These are phyloP conservation scores for Drosophila macrospina DNA, from an alignment of 2,888 invertebrate species.

Conservation along the genomic window DNA sequence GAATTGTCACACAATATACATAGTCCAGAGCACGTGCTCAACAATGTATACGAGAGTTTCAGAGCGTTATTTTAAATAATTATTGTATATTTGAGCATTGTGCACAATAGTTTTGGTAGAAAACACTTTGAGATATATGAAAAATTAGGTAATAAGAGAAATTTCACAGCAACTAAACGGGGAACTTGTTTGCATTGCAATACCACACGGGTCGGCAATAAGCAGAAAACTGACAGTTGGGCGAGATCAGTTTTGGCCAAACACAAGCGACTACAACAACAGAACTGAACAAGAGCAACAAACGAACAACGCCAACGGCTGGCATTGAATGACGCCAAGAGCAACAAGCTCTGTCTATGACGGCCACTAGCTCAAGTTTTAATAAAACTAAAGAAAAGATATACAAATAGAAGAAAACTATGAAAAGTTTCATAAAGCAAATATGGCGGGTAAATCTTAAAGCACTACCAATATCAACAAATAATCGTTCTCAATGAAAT, in stretches of 20 bases:
- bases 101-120: conserved; percentile 7
- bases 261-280: conserved; percentile 71
- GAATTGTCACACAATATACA: conserved; percentile 29
- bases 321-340: conserved; percentile 81
- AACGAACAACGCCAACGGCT: conserved; percentile 58
- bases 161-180: conserved; percentile 49
- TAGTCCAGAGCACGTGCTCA: conserved; percentile 25
- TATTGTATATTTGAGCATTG: conserved; percentile 34
- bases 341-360: conserved; percentile 73
- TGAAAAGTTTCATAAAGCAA: conserved; percentile 67
- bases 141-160: conserved; percentile 65
- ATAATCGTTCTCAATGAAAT: conserved; percentile 79
- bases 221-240: conserved; percentile 82
- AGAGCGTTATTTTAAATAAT: conserved; percentile 15
- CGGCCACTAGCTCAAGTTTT: conserved; percentile 65
- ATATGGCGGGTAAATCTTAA: conserved; percentile 57
- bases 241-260: conserved; percentile 83
- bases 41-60: conserved; percentile 7
- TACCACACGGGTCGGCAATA: conserved; percentile 77
- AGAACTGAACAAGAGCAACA: conserved; percentile 52
- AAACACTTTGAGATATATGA: conserved; percentile 43
- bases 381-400: conserved; percentile 61
- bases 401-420: conserved; percentile 30
- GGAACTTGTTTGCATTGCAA: conserved; percentile 49
- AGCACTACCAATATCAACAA: conserved; percentile 70